A percentile compares a stretch with the other conserved stretches of the same genome.
Conservation (phyloP, 2,888 invertebrate species). For the Podabrus alpinus region DNA sequence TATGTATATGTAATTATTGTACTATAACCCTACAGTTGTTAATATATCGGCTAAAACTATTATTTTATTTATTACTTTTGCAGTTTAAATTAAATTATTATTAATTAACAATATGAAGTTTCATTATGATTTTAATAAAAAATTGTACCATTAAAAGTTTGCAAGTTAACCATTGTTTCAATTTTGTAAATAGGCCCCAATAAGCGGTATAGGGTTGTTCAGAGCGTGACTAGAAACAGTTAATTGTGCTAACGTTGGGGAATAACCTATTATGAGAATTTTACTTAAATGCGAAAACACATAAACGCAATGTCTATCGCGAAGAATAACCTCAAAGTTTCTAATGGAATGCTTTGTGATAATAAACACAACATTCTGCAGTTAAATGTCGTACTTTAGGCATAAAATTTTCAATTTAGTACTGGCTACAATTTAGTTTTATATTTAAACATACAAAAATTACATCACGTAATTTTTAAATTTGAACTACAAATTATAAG, state of each 20-base stretch:
- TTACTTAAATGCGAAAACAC: background rate
- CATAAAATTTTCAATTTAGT: background rate
- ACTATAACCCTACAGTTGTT: slow-evolving; percentile 21
- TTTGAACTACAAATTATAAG: too few species aligned
- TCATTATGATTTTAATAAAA: background rate
- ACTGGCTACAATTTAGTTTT: background rate
- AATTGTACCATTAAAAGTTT: background rate
- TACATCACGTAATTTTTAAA: background rate
- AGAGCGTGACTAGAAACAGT: background rate
- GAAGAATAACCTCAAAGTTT: background rate
- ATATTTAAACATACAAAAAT: background rate
- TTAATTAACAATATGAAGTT: background rate
- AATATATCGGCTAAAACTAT: slow-evolving; percentile 22
- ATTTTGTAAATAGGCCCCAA: background rate
- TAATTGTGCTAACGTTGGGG: background rate
- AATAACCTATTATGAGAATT: background rate
- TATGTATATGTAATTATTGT: slow-evolving; percentile 27
- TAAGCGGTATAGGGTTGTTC: background rate
- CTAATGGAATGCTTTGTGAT: background rate
- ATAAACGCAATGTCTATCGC: background rate
- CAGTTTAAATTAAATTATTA: background rate
- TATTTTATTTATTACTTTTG: background rate
- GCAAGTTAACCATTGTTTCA: background rate
- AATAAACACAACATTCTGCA: background rate
- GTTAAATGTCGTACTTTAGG: background rate